Evolutionary conservation across 2,113 vertebrate genomes (phyloP).

Genomic region (Proterorhinus semilunaris): DNA sequence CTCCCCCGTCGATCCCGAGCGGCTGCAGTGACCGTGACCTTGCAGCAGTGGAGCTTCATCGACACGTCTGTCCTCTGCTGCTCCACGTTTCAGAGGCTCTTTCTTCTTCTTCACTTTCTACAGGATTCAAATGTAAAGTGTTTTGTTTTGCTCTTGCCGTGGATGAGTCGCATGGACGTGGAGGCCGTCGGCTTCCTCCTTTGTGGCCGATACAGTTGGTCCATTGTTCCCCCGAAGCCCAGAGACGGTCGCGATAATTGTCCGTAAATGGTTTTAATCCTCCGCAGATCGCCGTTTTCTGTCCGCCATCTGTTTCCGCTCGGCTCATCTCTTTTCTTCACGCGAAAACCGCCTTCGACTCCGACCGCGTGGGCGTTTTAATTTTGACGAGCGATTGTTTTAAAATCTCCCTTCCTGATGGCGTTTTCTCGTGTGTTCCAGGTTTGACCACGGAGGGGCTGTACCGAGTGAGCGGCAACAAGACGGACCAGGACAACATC

Average conservation of each 20-base stretch:
- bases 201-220: neutral
- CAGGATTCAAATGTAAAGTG: too few species aligned
- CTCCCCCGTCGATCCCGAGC: too few species aligned
- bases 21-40: too few species aligned
- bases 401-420: neutral
- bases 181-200: too few species aligned
- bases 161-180: too few species aligned
- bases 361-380: too few species aligned
- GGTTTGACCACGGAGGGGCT: neutral
- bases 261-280: neutral
- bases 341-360: neutral
- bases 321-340: neutral
- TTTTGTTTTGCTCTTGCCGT: too few species aligned
- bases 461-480: conserved; percentile 2
- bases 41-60: too few species aligned
- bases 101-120: too few species aligned
- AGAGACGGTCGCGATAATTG: neutral
- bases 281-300: neutral
- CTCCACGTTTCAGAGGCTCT: too few species aligned
- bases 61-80: too few species aligned
- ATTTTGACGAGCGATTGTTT: too few species aligned
- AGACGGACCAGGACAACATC: conserved; percentile 2
- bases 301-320: neutral
- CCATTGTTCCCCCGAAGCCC: neutral
- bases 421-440: neutral